Evolutionary conservation across 2,888 invertebrate species (phyloP).

Genomic region (Oligia fasciuncula): DNA sequence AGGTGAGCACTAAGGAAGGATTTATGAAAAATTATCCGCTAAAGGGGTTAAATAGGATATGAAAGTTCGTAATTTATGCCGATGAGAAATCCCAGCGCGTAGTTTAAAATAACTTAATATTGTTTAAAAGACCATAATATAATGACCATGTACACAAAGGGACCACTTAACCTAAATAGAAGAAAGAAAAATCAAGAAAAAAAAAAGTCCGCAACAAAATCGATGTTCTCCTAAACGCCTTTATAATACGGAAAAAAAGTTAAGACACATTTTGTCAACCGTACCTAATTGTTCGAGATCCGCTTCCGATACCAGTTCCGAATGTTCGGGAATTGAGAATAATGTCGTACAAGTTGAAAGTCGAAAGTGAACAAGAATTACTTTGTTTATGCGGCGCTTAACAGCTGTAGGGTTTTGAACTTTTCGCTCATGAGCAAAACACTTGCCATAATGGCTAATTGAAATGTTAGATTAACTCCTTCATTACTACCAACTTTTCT

Average conservation of each 20-base stretch:
- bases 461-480: conserved; percentile 1
- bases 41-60: not conserved
- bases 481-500: not conserved
- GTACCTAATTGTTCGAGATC: conserved; percentile 63
- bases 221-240: conserved; percentile 51
- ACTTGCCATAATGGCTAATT: conserved; percentile 13
- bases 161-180: conserved; percentile 35
- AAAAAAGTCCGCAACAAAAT: conserved; percentile 48
- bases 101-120: not conserved
- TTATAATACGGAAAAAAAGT: conserved; percentile 55
- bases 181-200: conserved; percentile 18
- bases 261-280: conserved; percentile 60
- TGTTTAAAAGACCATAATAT: not conserved
- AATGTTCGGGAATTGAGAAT: conserved; percentile 56
- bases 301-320: conserved; percentile 49
- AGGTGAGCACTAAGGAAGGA: too few relatives aligned
- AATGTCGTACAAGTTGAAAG: conserved; percentile 47
- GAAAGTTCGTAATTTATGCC: not conserved
- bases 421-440: conserved; percentile 19
- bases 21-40: not conserved
- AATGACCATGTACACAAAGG: conserved; percentile 3
- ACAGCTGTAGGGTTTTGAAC: conserved; percentile 39
- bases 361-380: conserved; percentile 30
- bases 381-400: conserved; percentile 42
- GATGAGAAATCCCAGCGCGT: not conserved